Evolutionary conservation across 2,888 invertebrate species (phyloP).

Genomic region (Clostera curtula): DNA sequence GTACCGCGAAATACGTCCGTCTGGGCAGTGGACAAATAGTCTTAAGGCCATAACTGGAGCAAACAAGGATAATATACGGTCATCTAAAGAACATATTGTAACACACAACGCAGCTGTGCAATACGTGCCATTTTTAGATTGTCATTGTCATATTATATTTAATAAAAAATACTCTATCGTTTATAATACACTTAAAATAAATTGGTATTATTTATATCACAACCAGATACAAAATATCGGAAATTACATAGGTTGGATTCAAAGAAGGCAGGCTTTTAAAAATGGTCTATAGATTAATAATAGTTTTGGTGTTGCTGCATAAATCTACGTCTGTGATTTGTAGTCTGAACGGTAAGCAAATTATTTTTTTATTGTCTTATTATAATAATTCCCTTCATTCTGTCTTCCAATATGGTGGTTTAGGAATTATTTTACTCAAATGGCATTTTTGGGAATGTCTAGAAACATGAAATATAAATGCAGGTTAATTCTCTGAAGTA

Average conservation of each 20-base stretch:
- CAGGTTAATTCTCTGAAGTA: too few relatives aligned
- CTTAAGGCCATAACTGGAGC: slow-evolving; percentile 1
- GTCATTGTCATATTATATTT: background rate
- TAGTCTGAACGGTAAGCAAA: slow-evolving; percentile 32
- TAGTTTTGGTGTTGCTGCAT: slow-evolving; percentile 11
- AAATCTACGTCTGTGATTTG: slow-evolving; percentile 22
- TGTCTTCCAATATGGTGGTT: too few relatives aligned
- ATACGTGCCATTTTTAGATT: background rate
- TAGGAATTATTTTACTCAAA: too few relatives aligned
- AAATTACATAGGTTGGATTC: background rate
- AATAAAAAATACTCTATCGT: too few relatives aligned
- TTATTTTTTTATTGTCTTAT: background rate
- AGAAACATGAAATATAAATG: too few relatives aligned
- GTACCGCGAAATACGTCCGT: too few relatives aligned
- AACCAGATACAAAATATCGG: too few relatives aligned
- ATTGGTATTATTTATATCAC: too few relatives aligned
- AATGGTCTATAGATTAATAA: slow-evolving; percentile 11
- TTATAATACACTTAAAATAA: too few relatives aligned
- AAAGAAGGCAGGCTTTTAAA: background rate
- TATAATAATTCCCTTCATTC: too few relatives aligned
- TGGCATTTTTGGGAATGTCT: too few relatives aligned
- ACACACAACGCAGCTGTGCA: background rate
- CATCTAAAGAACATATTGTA: too few relatives aligned
- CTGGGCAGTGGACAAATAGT: background rate
- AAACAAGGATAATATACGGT: slow-evolving; percentile 1